phyloP scores from a whole-genome alignment of 2,888 invertebrate genomes.

The Tillus elongatus region DNA sequence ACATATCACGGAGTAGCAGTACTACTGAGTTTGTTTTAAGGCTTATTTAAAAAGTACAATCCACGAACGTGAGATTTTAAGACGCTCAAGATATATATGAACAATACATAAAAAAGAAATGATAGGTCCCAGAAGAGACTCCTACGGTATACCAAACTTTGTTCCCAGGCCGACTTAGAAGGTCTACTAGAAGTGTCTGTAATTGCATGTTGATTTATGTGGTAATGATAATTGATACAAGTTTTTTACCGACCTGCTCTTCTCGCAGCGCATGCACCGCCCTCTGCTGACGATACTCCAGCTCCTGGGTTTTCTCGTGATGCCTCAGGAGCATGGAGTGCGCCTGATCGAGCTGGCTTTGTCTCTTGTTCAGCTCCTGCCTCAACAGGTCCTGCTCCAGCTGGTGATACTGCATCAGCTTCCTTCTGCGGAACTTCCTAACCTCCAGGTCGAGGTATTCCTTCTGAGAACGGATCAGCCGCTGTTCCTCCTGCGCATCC shows the following conservation, averaged over 20 bases:
- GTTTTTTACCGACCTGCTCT: slow-evolving; percentile 63
- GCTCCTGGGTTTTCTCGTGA: slow-evolving; percentile 93
- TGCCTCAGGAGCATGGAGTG: slow-evolving; percentile 90
- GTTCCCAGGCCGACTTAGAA: too few relatives aligned
- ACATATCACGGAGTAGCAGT: too few relatives aligned
- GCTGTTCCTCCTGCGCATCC: slow-evolving; percentile 84
- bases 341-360: slow-evolving; percentile 90
- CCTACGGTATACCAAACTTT: too few relatives aligned
- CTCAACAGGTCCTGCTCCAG: slow-evolving; percentile 84
- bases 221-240: too few relatives aligned
- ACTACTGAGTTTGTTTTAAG: too few relatives aligned
- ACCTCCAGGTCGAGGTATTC: slow-evolving; percentile 88
- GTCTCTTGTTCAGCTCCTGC: slow-evolving; percentile 89
- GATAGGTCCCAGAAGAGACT: too few relatives aligned
- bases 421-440: slow-evolving; percentile 83
- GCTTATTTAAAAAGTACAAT: too few relatives aligned
- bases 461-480: slow-evolving; percentile 78
- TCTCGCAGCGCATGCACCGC: slow-evolving; percentile 87
- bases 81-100: too few relatives aligned
- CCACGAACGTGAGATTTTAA: too few relatives aligned
- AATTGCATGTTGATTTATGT: too few relatives aligned
- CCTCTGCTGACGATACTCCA: slow-evolving; percentile 92
- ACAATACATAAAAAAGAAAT: too few relatives aligned
- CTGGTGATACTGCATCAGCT: slow-evolving; percentile 75
- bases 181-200: too few relatives aligned